These are phyloP conservation scores for Pantherophis alleghaniensis DNA, from an alignment of 2,797 vertebrate genomes.

Conservation along the genomic window DNA sequence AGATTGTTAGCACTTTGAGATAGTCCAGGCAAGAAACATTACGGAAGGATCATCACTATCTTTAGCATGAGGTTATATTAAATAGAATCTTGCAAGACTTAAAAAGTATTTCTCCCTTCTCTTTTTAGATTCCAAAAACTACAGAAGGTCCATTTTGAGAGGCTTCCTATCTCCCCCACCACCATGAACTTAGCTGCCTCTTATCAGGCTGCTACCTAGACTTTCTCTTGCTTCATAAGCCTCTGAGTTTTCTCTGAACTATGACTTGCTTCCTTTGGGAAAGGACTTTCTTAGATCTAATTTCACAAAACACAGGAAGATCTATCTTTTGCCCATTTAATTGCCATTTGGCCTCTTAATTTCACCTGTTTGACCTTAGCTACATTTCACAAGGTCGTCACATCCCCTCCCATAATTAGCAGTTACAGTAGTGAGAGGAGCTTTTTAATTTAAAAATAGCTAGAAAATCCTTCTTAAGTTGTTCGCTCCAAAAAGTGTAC, in stretches of 20 bases:
- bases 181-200: background rate
- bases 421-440: background rate
- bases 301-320: conserved; percentile 18
- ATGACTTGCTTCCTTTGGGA: conserved; percentile 12
- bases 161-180: background rate
- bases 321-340: no score
- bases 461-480: background rate
- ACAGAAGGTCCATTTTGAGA: background rate
- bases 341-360: no score
- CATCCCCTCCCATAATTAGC: background rate
- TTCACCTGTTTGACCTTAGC: no score
- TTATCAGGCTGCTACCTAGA: background rate
- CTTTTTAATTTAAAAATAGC: background rate
- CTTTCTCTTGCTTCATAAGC: background rate
- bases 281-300: background rate
- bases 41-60: background rate
- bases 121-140: background rate
- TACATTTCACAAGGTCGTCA: background rate
- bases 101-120: background rate
- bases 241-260: conserved; percentile 2
- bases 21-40: background rate
- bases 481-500: background rate
- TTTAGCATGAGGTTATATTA: background rate
- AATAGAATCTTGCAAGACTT: background rate
- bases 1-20: background rate